Evolutionary conservation across 2,888 invertebrate genomes (phyloP).

Genomic region (Brenthis daphne): DNA sequence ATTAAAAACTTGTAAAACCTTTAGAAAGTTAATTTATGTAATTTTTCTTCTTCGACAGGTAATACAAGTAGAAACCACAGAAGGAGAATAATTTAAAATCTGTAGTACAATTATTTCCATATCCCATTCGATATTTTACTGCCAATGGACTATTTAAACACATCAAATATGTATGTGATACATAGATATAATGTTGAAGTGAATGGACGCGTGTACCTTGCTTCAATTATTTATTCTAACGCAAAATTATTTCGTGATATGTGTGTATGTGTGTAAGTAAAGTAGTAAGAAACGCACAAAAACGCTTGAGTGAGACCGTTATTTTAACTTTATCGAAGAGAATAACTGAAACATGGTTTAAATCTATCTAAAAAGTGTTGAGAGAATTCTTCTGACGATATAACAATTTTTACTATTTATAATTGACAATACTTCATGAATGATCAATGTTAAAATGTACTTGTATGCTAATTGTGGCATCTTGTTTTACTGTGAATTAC

Average conservation of each 20-base stretch:
- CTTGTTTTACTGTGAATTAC: no score
- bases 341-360: no score
- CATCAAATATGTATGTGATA: constrained; percentile 47
- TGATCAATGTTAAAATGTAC: no score
- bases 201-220: constrained; percentile 10
- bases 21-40: background rate
- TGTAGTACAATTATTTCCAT: constrained; percentile 75
- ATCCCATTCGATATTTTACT: constrained; percentile 61
- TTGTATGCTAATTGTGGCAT: no score
- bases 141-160: constrained; percentile 49
- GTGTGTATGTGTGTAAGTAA: constrained; percentile 1
- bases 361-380: no score
- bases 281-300: constrained; percentile 13
- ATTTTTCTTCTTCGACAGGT: constrained; percentile 51
- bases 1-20: background rate
- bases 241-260: constrained; percentile 8
- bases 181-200: constrained; percentile 32
- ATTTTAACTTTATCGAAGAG: no score
- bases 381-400: no score
- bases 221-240: constrained; percentile 13
- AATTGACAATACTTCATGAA: no score
- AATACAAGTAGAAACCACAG: constrained; percentile 45
- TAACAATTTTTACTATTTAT: no score
- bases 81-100: constrained; percentile 52
- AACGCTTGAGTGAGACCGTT: constrained; percentile 1